These are phyloP conservation scores for Trichopoda pennipes DNA, from an alignment of 2,888 invertebrate species.

Conservation along the genomic window DNA sequence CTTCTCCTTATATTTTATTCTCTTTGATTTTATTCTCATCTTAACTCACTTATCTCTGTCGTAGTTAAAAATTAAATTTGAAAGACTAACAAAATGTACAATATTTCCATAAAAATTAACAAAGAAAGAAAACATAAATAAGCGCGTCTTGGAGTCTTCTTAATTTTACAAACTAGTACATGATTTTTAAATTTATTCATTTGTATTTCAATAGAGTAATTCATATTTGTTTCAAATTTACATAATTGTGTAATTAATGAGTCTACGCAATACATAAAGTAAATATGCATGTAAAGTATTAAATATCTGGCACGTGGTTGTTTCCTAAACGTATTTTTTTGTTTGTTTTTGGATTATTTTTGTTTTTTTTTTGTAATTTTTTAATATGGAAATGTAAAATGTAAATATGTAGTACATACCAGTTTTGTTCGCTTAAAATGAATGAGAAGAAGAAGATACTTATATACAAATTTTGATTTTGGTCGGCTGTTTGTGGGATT, in stretches of 20 bases:
- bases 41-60: too few species aligned
- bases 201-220: not conserved
- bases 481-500: slow-evolving; percentile 52
- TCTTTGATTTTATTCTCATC: too few species aligned
- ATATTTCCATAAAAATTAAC: too few species aligned
- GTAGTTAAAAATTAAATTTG: too few species aligned
- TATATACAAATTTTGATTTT: slow-evolving; percentile 43
- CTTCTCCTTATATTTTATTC: too few species aligned
- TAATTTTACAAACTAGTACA: too few species aligned
- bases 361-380: not conserved
- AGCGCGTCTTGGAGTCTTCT: too few species aligned
- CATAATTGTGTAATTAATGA: slow-evolving; percentile 35
- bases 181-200: too few species aligned
- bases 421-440: slow-evolving; percentile 43
- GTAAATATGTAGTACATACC: slow-evolving; percentile 39
- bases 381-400: slow-evolving; percentile 16
- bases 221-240: slow-evolving; percentile 9
- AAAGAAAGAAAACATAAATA: too few species aligned
- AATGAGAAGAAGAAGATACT: slow-evolving; percentile 9
- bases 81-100: too few species aligned
- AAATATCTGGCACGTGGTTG: slow-evolving; percentile 56
- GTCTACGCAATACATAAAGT: slow-evolving; percentile 6
- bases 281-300: slow-evolving; percentile 22
- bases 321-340: slow-evolving; percentile 37
- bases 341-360: not conserved